A percentile compares a stretch with the other conserved stretches of the same genome.
Conservation (phyloP, 2,113 vertebrate genomes). For the Dendropsophus ebraccatus region DNA sequence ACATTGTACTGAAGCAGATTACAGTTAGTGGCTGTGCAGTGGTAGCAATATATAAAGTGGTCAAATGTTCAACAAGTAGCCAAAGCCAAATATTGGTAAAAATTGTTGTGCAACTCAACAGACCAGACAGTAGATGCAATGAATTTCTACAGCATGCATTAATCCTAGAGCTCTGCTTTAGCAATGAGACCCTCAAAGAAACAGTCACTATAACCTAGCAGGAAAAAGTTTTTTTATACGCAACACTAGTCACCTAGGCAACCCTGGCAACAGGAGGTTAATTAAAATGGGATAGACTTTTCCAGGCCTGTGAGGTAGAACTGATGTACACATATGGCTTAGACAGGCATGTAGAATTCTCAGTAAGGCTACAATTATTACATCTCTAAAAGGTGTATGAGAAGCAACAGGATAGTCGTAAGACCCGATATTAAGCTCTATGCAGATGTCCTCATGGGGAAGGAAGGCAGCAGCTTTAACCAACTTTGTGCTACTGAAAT, state of each 20-base stretch:
- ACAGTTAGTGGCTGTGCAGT: too few species aligned
- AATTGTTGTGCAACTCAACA: neutral
- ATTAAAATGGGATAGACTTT: constrained; percentile 16
- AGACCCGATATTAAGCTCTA: neutral
- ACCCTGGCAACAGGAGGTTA: neutral
- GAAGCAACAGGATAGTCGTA: neutral
- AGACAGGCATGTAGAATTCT: neutral
- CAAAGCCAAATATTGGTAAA: neutral
- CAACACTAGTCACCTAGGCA: neutral
- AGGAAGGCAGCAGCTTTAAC: neutral
- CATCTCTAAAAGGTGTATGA: neutral
- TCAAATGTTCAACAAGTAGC: neutral
- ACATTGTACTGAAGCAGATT: too few species aligned
- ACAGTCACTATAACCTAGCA: neutral
- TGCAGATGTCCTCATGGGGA: neutral
- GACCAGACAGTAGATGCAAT: neutral
- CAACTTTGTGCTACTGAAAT: neutral
- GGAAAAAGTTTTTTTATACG: neutral
- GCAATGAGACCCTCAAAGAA: neutral
- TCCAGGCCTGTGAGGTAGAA: neutral
- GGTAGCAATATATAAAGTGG: neutral
- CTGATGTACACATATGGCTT: neutral
- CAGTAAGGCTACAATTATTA: neutral
- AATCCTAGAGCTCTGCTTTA: neutral
- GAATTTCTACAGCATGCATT: neutral